These are phyloP conservation scores for Eristalis pertinax DNA, from an alignment of 2,888 invertebrate genomes.

Conservation along the genomic window DNA sequence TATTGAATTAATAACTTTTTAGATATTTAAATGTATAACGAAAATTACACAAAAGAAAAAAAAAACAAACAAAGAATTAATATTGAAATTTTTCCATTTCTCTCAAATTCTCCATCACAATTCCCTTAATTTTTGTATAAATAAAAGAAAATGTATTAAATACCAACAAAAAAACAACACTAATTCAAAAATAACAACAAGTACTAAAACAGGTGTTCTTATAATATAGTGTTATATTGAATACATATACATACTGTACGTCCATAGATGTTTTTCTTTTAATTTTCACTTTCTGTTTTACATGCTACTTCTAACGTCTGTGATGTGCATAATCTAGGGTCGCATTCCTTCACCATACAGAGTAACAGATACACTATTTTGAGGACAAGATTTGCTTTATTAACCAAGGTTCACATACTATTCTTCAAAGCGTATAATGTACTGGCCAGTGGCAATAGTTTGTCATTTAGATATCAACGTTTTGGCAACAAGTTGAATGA, in stretches of 20 bases:
- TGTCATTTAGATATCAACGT: too few relatives aligned
- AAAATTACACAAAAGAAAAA: conserved; percentile 31
- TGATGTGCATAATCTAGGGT: too few relatives aligned
- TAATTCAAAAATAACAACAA: conserved; percentile 21
- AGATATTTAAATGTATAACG: conserved; percentile 59
- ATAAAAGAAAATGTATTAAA: conserved; percentile 1
- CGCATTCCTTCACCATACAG: too few relatives aligned
- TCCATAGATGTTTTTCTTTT: conserved; percentile 8
- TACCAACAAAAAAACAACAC: conserved; percentile 44
- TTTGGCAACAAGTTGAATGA: too few relatives aligned
- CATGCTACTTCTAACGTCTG: too few relatives aligned
- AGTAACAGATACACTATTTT: neutral
- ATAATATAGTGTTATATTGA: conserved; percentile 19
- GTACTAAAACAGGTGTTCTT: conserved; percentile 27
- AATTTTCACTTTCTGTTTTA: neutral
- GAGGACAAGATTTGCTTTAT: neutral
- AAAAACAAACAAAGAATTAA: conserved; percentile 11
- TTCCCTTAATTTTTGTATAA: conserved; percentile 61
- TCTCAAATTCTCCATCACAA: conserved; percentile 56
- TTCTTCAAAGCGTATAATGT: too few relatives aligned
- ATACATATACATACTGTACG: conserved; percentile 8
- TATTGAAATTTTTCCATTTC: conserved; percentile 45
- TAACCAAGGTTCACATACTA: too few relatives aligned
- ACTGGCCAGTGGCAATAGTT: too few relatives aligned
- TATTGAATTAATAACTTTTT: conserved; percentile 49